These are phyloP conservation scores for Araneus ventricosus DNA, from an alignment of 1,140 invertebrate species.

Conservation along the genomic window DNA sequence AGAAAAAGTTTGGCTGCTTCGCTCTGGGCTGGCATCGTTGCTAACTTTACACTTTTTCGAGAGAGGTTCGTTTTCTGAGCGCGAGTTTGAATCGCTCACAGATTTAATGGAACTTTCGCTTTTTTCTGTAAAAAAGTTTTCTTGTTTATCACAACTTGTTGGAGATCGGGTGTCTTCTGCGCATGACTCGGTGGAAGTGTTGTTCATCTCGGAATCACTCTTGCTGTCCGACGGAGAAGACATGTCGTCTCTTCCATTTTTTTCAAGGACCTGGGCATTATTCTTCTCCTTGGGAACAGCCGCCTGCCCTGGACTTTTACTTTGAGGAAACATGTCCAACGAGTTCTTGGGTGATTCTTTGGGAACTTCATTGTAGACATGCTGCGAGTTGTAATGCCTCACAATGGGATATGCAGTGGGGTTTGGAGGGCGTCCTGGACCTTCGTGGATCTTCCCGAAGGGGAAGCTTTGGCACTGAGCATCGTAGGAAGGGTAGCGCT, in stretches of 20 bases:
- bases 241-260: conserved; percentile 62
- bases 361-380: conserved; percentile 47
- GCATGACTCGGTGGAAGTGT: conserved; percentile 70
- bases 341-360: conserved; percentile 56
- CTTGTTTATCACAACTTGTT: conserved; percentile 71
- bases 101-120: conserved; percentile 58
- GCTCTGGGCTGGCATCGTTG: conserved; percentile 61
- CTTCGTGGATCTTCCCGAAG: conserved; percentile 54
- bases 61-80: conserved; percentile 28
- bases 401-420: conserved; percentile 63
- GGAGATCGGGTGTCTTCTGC: conserved; percentile 69
- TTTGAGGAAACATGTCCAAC: conserved; percentile 56
- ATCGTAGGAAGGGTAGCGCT: conserved; percentile 57
- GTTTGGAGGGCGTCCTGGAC: conserved; percentile 45
- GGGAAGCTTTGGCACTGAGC: conserved; percentile 70
- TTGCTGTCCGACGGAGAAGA: conserved; percentile 64
- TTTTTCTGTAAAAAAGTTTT: conserved; percentile 37
- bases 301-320: conserved; percentile 55
- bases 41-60: conserved; percentile 59
- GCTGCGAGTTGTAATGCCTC: conserved; percentile 65
- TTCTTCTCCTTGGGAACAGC: conserved; percentile 45
- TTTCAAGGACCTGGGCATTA: conserved; percentile 23
- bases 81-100: conserved; percentile 39
- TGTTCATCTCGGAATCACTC: conserved; percentile 70
- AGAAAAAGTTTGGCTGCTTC: conserved; percentile 68